These are phyloP conservation scores for Brachionus manjavacas DNA, from an alignment of 1,140 invertebrate genomes.

Conservation along the genomic window DNA sequence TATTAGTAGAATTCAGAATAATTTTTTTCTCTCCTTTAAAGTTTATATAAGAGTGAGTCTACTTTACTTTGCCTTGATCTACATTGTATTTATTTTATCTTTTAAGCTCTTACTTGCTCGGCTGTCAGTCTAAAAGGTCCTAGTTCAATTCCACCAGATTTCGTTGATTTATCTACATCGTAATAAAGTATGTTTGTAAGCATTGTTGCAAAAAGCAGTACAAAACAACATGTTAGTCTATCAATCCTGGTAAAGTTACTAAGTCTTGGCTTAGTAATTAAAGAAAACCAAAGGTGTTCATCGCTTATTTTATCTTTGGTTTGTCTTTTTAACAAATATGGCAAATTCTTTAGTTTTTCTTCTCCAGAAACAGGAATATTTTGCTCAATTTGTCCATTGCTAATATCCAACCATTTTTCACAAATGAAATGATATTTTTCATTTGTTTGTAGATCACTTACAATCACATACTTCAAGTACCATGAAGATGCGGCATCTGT, in stretches of 20 bases:
- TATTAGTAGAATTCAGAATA: constrained; percentile 55
- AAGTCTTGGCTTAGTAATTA: constrained; percentile 60
- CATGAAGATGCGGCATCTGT: constrained; percentile 59
- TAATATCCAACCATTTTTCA: constrained; percentile 61
- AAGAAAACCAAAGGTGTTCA: constrained; percentile 63
- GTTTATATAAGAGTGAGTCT: not conserved
- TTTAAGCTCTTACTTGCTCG: constrained; percentile 46
- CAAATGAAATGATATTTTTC: constrained; percentile 60
- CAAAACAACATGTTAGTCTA: constrained; percentile 60
- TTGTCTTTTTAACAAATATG: constrained; percentile 59
- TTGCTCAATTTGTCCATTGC: constrained; percentile 61
- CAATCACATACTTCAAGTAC: constrained; percentile 60
- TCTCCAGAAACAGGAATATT: constrained; percentile 60
- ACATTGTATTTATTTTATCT: too few species aligned
- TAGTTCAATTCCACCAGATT: constrained; percentile 45
- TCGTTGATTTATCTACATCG: constrained; percentile 46
- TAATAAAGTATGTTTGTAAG: constrained; percentile 60
- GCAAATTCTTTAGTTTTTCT: constrained; percentile 58
- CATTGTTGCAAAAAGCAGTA: constrained; percentile 60
- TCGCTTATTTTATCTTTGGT: constrained; percentile 59
- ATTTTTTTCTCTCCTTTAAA: too few species aligned
- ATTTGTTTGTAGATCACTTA: constrained; percentile 61
- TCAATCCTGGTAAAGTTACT: constrained; percentile 60
- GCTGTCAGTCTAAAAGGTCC: constrained; percentile 47
- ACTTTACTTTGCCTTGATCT: too few species aligned